Base-by-base conservation (phyloP, 2,797 vertebrate genomes). In the Siniperca scherzeri region DNA sequence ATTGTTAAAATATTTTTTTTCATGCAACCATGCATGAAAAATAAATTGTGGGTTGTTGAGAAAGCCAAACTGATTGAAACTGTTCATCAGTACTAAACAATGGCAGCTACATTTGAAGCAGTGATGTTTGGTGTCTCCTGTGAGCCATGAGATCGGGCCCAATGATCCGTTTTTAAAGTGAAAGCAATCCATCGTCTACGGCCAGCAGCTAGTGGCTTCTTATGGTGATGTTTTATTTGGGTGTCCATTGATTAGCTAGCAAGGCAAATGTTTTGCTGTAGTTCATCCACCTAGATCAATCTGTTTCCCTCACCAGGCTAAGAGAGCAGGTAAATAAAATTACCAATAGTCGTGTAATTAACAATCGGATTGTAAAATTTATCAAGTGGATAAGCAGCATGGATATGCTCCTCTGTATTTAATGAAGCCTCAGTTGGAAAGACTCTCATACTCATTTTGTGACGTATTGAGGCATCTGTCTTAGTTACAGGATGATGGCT, bases 171-270 rank as follows among this genome's bases (percentile, higher is more conserved):
- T 83, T 53, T 50, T 44, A n/a, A 79, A 87, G 90, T 86, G 30
- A 92, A 88, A 87, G 48, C 53, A 77, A 85, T 91, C 76, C 73
- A 3, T 92, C 88, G 80, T 83, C 22, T 33, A 2, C 67, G 12
- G 7, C 38, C 69, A 36, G 67, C 66, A 62, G 42, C 67, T 30
- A 27, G 27, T 61, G 27, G 42, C 16, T 59, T 60, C 52, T 68
- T 5, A 48, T 25, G 27, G 11, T 66, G 78, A 48, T 57, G 71
- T 79, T 84, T 77, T 57, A 70, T 83, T 80, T 56, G 27, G 9
- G 30, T 55, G 64, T 65, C 19, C 59, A 79, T 77, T 86, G 68
- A 83, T 87, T 75, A 66, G 44, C 59, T 16, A 8, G 14, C 40
- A 36, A 33, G 17, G 48, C 36, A 74, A 84, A 85, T 48, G 67